Evolutionary conservation across 35 echinoderm and acorn worm genomes (phyloP).

Genomic region (Anneissia japonica): DNA sequence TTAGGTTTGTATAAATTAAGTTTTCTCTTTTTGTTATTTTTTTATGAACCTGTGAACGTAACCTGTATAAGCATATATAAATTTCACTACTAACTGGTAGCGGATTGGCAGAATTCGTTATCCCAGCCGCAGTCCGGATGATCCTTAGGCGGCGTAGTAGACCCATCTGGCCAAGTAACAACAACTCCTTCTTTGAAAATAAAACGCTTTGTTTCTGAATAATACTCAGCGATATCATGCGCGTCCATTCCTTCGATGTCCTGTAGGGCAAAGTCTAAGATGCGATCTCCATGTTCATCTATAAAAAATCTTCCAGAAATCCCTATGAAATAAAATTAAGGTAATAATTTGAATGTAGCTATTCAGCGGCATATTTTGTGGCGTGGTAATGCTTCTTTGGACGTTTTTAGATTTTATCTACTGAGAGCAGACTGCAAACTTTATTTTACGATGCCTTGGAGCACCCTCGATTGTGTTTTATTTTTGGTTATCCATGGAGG

Average conservation of each 20-base stretch:
- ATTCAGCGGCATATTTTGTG: too few species aligned
- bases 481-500: too few species aligned
- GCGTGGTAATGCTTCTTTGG: too few species aligned
- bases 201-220: slow-evolving; percentile 8
- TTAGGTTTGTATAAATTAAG: too few species aligned
- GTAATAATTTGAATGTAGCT: neutral
- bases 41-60: too few species aligned
- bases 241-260: slow-evolving; percentile 8
- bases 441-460: too few species aligned
- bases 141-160: neutral
- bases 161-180: slow-evolving; percentile 32
- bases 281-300: slow-evolving; percentile 51
- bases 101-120: slow-evolving; percentile 30
- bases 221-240: slow-evolving; percentile 50
- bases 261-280: slow-evolving; percentile 61
- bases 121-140: slow-evolving; percentile 65
- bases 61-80: too few species aligned
- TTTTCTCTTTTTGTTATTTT: too few species aligned
- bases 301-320: slow-evolving; percentile 34
- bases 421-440: too few species aligned
- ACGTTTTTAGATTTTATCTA: too few species aligned
- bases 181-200: neutral
- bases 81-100: neutral
- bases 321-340: slow-evolving; percentile 16
- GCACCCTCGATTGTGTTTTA: too few species aligned